Base-by-base conservation (phyloP, 2,797 vertebrate genomes). In the Hypotaenidia philippensis region DNA sequence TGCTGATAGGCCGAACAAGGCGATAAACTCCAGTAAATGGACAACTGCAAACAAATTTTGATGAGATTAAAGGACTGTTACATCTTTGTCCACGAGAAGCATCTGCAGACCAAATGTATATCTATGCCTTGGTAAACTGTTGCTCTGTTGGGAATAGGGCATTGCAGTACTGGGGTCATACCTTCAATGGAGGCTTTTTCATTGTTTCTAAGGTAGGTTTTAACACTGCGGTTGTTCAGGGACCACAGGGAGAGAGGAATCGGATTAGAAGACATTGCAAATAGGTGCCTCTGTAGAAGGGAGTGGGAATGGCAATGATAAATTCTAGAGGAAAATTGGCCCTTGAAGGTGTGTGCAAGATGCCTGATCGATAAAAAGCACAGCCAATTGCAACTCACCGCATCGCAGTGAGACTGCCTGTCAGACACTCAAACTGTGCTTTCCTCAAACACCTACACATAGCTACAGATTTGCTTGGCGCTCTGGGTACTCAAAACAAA, bases 401-500 rank as follows among this genome's bases (percentile, higher is more conserved):
- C 57, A 44, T 21, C 1, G 0, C 71, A 90, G 78, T 4, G 41
- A 86, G 31, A 56, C 18, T 49, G 68, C 22, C 83, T 89, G 64
- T 49, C 87, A 95, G 72, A 75, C 56, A 59, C 45, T 41, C 60
- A 90, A 56, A 71, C 87, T 61, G 44, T 36, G 61, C 65, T 55
- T 79, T 81, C 29, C 86, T 89, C 83, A 79, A 83, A 89, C 89
- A 83, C 84, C 89, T 93, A 92, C 91, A 25, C 66, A 29, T 5
- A 71, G 76, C 40, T 86, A 90, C 16, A 60, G 79, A 92, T 70
- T 36, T 75, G 38, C 31, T 90, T 41, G 15, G 47, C 31, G 69
- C 32, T 72, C 66, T 29, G 19, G 10, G 17, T 45, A 66, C 69
- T 70, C 76, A 90, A 95, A 93, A 36, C 49, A 77, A 72, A 86